phyloP scores from a whole-genome alignment of 2,888 invertebrate species.

The Aquatica leii region DNA sequence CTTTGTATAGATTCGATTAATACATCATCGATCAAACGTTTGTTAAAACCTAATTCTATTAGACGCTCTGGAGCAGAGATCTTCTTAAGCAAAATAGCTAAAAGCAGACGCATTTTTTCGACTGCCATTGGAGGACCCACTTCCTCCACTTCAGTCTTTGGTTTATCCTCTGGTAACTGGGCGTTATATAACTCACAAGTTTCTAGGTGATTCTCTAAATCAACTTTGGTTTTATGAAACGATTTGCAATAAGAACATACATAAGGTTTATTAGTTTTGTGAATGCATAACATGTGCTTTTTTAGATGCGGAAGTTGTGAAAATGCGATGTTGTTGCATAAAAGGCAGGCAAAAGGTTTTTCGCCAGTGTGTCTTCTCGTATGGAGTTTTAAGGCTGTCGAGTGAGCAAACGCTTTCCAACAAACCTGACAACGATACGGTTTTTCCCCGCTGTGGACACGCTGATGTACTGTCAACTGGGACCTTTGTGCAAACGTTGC shows the following conservation, averaged over 20 bases:
- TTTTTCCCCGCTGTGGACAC: slow-evolving; percentile 84
- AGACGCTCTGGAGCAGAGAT: slow-evolving; percentile 83
- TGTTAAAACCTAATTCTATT: slow-evolving; percentile 77
- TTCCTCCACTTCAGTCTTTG: slow-evolving; percentile 45
- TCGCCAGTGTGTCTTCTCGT: slow-evolving; percentile 86
- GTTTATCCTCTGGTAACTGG: slow-evolving; percentile 47
- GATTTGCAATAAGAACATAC: slow-evolving; percentile 76
- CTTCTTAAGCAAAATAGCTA: slow-evolving; percentile 82
- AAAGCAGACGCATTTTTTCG: slow-evolving; percentile 78
- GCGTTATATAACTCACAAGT: slow-evolving; percentile 61
- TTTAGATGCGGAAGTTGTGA: slow-evolving; percentile 87
- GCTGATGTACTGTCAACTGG: slow-evolving; percentile 82
- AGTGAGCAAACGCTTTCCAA: slow-evolving; percentile 81
- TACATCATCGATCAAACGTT: slow-evolving; percentile 81
- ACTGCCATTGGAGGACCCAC: slow-evolving; percentile 68
- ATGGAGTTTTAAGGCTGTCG: slow-evolving; percentile 84
- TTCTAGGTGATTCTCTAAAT: slow-evolving; percentile 72
- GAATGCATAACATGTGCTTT: slow-evolving; percentile 87
- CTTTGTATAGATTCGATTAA: slow-evolving; percentile 79
- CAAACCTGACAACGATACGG: slow-evolving; percentile 86
- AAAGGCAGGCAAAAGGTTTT: slow-evolving; percentile 78
- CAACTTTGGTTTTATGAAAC: slow-evolving; percentile 79
- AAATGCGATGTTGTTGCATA: slow-evolving; percentile 76
- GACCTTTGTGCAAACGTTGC: slow-evolving; percentile 84
- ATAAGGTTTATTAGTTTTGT: slow-evolving; percentile 80